A percentile compares a stretch with the other conserved stretches of the same genome.
Conservation (phyloP, 2,797 vertebrate species). For the Sylvia borin region DNA sequence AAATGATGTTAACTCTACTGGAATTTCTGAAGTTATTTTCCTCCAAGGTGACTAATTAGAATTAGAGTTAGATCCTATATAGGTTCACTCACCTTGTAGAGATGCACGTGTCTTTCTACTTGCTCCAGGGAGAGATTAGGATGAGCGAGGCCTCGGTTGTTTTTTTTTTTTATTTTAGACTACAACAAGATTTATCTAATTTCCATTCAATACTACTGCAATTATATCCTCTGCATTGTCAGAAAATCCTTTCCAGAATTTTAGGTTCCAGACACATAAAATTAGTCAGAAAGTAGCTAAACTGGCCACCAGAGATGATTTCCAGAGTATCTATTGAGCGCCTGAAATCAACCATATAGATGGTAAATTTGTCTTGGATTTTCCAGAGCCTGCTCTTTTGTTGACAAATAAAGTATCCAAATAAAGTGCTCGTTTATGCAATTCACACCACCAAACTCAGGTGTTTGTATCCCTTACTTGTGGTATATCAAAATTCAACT, state of each 20-base stretch:
- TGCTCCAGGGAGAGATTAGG: not conserved
- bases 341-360: not conserved
- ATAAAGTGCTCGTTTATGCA: not conserved
- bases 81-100: not conserved
- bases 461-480: not conserved
- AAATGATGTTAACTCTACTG: not conserved
- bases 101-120: not conserved
- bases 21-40: no score
- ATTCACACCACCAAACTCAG: not conserved
- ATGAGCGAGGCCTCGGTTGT: not conserved
- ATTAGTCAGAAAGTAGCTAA: not conserved
- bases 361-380: fast-evolving
- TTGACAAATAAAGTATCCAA: not conserved
- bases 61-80: no score
- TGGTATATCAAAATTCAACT: not conserved
- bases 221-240: not conserved
- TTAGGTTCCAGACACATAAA: not conserved
- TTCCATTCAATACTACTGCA: not conserved
- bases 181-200: not conserved
- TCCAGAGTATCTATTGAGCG: not conserved
- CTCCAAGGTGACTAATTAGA: no score
- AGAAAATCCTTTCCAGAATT: not conserved
- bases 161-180: not conserved
- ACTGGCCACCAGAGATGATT: not conserved
- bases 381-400: not conserved